A percentile compares a stretch with the other conserved stretches of the same genome.
These are phyloP conservation scores for Athalia rosae DNA, from an alignment of 2,888 invertebrate genomes.

Conservation along the genomic window DNA sequence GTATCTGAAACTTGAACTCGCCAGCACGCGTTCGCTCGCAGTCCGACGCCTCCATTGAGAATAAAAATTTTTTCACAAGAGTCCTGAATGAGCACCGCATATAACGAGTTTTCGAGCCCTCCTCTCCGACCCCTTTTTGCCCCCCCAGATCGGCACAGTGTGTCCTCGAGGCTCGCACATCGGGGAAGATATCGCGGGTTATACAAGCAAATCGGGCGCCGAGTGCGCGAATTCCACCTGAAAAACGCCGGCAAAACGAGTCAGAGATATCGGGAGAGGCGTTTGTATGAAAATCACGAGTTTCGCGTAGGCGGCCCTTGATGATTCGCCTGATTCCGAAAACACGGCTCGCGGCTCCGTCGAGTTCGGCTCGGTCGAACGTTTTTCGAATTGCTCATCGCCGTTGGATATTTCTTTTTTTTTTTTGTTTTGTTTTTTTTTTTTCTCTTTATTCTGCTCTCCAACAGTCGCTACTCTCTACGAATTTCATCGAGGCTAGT, in stretches of 20 bases:
- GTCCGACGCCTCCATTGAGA: slow-evolving; percentile 33
- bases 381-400: too few species aligned
- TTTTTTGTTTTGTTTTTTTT: too few species aligned
- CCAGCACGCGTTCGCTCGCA: slow-evolving; percentile 13
- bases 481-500: background rate
- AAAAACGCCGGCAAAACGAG: slow-evolving; percentile 24
- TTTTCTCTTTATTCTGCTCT: too few species aligned
- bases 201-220: slow-evolving; percentile 36
- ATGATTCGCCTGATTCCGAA: background rate
- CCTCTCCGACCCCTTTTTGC: slow-evolving; percentile 33
- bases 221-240: slow-evolving; percentile 27
- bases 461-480: too few species aligned
- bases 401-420: too few species aligned
- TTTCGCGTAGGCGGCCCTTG: slow-evolving; percentile 3
- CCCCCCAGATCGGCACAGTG: slow-evolving; percentile 21
- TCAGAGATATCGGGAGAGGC: background rate
- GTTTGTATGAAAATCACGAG: background rate
- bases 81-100: slow-evolving; percentile 42
- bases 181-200: slow-evolving; percentile 26
- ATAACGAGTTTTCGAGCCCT: slow-evolving; percentile 41
- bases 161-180: slow-evolving; percentile 31
- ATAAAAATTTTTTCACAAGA: slow-evolving; percentile 38
- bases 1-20: background rate
- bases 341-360: too few species aligned
- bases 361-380: too few species aligned